Conservation (phyloP, 2,888 invertebrate species). For the Drosophila testacea region DNA sequence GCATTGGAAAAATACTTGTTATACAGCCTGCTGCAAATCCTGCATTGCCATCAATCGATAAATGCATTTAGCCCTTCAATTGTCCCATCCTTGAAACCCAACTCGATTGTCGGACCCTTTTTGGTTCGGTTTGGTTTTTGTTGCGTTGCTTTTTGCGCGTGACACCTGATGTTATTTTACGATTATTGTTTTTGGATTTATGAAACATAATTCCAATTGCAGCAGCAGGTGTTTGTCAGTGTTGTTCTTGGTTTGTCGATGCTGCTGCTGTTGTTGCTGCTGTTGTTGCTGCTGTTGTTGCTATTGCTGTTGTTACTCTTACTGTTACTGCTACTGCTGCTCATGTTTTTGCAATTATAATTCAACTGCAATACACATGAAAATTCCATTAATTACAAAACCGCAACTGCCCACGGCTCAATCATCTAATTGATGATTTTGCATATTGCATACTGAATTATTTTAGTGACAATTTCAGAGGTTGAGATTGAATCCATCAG, state of each 20-base stretch:
- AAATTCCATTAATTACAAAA: slow-evolving; percentile 60
- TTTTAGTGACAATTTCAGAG: slow-evolving; percentile 6
- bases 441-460: slow-evolving; percentile 7
- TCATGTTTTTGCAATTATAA: slow-evolving; percentile 51
- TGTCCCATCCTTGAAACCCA: neutral
- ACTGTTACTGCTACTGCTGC: slow-evolving; percentile 8
- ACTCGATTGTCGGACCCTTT: slow-evolving; percentile 9
- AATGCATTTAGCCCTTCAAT: slow-evolving; percentile 7
- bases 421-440: slow-evolving; percentile 49
- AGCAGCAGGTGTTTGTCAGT: slow-evolving; percentile 47
- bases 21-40: slow-evolving; percentile 15
- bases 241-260: slow-evolving; percentile 14
- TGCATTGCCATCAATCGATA: slow-evolving; percentile 13
- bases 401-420: slow-evolving; percentile 44
- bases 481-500: neutral
- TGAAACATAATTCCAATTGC: slow-evolving; percentile 75
- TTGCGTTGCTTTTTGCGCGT: slow-evolving; percentile 60
- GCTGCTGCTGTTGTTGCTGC: neutral
- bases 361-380: slow-evolving; percentile 36
- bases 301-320: too few species aligned
- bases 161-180: slow-evolving; percentile 80
- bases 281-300: slow-evolving; percentile 23
- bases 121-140: neutral
- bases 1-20: neutral
- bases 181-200: slow-evolving; percentile 81